A percentile compares a stretch with the other conserved stretches of the same genome.
phyloP scores from a whole-genome alignment of 2,888 invertebrate species.

The Nymphalis polychloros region DNA sequence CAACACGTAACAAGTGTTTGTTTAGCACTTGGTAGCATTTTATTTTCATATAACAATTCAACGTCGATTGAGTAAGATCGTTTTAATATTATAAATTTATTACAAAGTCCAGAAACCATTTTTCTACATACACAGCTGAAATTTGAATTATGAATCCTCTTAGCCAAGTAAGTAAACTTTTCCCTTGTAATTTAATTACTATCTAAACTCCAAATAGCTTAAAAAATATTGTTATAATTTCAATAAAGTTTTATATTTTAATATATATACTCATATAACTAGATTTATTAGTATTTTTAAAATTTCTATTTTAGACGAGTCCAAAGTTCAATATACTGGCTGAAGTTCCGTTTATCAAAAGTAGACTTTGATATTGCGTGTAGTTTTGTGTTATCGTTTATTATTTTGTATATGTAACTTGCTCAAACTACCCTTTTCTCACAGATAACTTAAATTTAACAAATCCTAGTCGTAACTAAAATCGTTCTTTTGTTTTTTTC shows the following conservation, averaged over 20 bases:
- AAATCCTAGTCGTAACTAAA: no score
- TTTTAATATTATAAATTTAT: neutral
- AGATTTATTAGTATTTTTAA: no score
- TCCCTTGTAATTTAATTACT: neutral
- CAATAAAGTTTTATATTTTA: no score
- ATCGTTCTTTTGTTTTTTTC: no score
- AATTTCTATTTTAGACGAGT: neutral
- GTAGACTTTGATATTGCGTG: neutral
- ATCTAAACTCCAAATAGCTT: neutral
- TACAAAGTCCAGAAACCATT: slow-evolving; percentile 14
- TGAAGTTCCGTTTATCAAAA: neutral
- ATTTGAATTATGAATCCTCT: slow-evolving; percentile 58
- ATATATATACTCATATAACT: no score
- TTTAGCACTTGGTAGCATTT: neutral
- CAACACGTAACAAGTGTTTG: slow-evolving; percentile 6
- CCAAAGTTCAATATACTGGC: slow-evolving; percentile 24
- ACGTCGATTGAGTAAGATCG: neutral
- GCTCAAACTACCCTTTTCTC: no score
- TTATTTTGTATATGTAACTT: no score
- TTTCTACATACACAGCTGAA: slow-evolving; percentile 12
- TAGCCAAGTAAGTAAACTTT: slow-evolving; percentile 53
- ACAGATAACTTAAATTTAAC: neutral
- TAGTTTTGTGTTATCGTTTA: neutral
- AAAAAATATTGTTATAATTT: no score
- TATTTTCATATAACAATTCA: neutral